Percentiles rank a stretch among this genome's conserved stretches.
These are phyloP conservation scores for Nasua narica DNA, from an alignment of 2,797 vertebrate species.

Conservation along the genomic window DNA sequence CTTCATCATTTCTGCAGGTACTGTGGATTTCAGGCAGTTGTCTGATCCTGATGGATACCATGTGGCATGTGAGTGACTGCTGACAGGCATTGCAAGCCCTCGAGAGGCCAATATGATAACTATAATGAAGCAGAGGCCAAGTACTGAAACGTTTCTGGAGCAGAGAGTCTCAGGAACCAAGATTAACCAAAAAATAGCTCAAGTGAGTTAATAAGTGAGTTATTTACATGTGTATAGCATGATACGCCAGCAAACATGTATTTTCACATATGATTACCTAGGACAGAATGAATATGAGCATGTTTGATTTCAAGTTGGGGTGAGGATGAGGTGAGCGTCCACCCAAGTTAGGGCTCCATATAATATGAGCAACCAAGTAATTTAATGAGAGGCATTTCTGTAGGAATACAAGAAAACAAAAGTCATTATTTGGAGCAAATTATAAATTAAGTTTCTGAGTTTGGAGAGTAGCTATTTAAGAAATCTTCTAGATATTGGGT, in stretches of 20 bases:
- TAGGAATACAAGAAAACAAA: not conserved
- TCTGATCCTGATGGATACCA: not conserved
- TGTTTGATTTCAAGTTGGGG: not conserved
- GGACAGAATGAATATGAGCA: not conserved
- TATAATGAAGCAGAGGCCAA: not conserved
- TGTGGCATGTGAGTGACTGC: not conserved
- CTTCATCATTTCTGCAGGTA: not conserved
- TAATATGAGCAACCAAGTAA: not conserved
- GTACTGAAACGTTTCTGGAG: not conserved
- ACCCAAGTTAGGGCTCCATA: not conserved
- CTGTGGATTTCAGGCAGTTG: not conserved
- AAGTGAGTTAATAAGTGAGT: not conserved
- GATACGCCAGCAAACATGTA: not conserved
- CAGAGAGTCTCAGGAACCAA: not conserved
- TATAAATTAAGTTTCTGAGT: not conserved
- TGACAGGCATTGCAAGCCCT: not conserved
- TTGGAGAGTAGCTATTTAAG: not conserved
- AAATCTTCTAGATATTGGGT: not conserved
- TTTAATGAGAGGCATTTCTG: not conserved
- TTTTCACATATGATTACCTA: not conserved
- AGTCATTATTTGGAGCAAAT: not conserved
- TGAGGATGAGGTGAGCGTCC: not conserved
- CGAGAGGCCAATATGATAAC: not conserved
- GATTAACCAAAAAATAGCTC: not conserved
- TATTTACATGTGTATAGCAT: not conserved